Conservation (phyloP, 2,797 vertebrate genomes). For the Anolis apletophallus region DNA sequence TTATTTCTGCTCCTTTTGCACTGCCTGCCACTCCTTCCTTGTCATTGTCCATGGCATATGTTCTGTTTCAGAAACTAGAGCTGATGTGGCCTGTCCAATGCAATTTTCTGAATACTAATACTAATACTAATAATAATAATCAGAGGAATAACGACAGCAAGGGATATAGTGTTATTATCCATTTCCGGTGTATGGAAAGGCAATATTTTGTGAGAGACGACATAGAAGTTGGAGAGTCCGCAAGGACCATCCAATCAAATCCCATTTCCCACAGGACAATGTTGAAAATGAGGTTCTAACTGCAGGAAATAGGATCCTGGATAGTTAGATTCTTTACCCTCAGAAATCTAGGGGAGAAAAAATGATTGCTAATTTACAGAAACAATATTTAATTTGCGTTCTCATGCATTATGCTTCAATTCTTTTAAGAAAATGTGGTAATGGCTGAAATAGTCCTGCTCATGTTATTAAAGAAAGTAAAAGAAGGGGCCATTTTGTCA, state of each 20-base stretch:
- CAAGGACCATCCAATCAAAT: not conserved
- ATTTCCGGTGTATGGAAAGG: too few species aligned
- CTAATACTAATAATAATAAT: too few species aligned
- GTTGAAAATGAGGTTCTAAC: not conserved
- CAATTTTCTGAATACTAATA: too few species aligned
- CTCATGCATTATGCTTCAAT: not conserved
- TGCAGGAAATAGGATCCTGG: not conserved
- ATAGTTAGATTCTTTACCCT: not conserved
- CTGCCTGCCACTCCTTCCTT: too few species aligned
- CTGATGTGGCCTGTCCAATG: too few species aligned
- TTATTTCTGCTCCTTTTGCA: too few species aligned
- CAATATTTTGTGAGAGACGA: not conserved
- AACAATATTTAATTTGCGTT: not conserved
- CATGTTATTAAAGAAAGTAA: not conserved
- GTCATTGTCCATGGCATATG: too few species aligned
- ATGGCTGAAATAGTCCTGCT: not conserved
- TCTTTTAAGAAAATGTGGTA: not conserved
- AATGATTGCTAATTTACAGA: not conserved
- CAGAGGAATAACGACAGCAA: too few species aligned
- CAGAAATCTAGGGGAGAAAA: not conserved
- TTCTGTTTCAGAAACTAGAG: too few species aligned
- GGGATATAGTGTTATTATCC: too few species aligned
- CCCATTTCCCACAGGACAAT: not conserved
- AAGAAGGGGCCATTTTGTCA: not conserved
- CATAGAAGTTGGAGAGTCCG: too few species aligned